Base-by-base conservation (phyloP, 2,888 invertebrate genomes). In the Cerceris rybyensis region DNA sequence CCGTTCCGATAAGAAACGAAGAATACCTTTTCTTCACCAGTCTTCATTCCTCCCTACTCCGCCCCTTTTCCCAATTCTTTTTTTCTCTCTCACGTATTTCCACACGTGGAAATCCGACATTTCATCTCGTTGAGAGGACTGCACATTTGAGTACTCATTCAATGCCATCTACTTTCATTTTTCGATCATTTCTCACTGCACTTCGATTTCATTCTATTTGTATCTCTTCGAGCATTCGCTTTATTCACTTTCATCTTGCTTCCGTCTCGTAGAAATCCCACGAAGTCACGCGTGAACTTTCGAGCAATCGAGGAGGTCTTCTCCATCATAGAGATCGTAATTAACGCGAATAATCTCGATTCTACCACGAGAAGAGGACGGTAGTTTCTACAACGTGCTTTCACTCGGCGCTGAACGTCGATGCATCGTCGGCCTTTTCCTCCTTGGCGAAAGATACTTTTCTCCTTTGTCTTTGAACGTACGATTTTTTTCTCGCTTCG, bases 81-180 rank as follows among this genome's bases (percentile, higher is more conserved):
- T 59, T 55, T 54, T 42, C 63, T 54, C 52, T 60, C 63, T 50
- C 68, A 59, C 66, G 65, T 65, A 52, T 68, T 75, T 59, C 14
- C 50, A 70, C 43, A 52, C 60, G 72, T 72, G 70, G 82, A 87
- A 86, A 73, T 80, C 82, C 74, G 70, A 61, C 73, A 80, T 81
- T 87, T 82, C 82, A 86, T 86, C 86, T 86, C 76, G 78, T 80
- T 82, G 84, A 82, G 70, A 84, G 87, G 59, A 74, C 69, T 52
- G 71, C 57, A 77, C 81, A 74, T 78, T 63, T 43, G 69, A 80
- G 73, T 2, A 11, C 46, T 65, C 75, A 76, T 76, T 76, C 73
- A 81, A 82, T 86, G 84, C 83, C 88, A 88, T 86, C 88, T 86
- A 86, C 86, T 87, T 85, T 80, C 80, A 61, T 72, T 54, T 71